phyloP scores from a whole-genome alignment of 2,888 invertebrate species.

The Lamellibrachia satsuma region DNA sequence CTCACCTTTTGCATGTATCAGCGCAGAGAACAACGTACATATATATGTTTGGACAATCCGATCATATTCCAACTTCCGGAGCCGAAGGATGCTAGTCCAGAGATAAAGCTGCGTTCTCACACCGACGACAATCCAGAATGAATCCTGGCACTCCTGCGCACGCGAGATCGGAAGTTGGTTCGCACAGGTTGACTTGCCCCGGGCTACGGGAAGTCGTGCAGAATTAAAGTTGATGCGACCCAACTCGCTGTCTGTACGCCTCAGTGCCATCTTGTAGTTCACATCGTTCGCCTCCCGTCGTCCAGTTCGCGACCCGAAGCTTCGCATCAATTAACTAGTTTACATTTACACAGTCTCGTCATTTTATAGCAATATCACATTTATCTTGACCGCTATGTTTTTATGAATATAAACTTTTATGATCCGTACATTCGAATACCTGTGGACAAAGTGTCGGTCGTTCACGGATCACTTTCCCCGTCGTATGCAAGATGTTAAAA shows the following conservation, averaged over 20 bases:
- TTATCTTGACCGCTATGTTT: too few species aligned
- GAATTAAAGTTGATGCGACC: slow-evolving; percentile 17
- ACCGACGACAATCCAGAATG: neutral
- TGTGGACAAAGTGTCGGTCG: too few species aligned
- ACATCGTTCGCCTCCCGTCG: neutral
- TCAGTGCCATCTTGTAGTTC: neutral
- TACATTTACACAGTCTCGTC: neutral
- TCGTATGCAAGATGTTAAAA: too few species aligned
- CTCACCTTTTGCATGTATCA: neutral
- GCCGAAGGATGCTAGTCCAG: neutral
- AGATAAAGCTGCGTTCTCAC: slow-evolving; percentile 12
- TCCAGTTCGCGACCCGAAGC: neutral
- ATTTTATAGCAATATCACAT: neutral
- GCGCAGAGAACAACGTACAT: neutral
- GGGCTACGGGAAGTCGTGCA: neutral
- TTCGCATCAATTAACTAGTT: neutral
- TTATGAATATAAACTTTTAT: too few species aligned
- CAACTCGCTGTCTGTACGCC: neutral
- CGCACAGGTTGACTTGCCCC: neutral
- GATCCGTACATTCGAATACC: too few species aligned
- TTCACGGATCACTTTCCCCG: too few species aligned
- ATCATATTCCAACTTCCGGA: neutral
- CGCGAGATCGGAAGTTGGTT: neutral
- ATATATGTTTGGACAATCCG: neutral
- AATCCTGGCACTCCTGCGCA: neutral